Evolutionary conservation across 2,113 vertebrate genomes (phyloP), one percentile per base, ranked within the genome.

Genomic region (Ondatra zibethicus): DNA sequence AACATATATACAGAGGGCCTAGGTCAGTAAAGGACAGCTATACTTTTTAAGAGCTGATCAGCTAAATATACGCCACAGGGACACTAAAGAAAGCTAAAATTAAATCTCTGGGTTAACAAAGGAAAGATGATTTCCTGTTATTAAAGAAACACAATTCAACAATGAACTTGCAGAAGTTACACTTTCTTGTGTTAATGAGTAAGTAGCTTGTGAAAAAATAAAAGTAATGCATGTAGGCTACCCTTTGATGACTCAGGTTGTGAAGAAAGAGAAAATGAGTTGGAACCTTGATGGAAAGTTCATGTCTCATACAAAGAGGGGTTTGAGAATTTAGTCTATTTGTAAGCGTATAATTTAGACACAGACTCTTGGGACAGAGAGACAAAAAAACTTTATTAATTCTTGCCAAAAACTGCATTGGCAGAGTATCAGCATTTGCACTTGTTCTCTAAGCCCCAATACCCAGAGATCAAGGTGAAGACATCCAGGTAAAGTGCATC

Each of bases 111-210:
- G 52, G 21, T 58, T 77, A 45, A 80, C 27, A 58, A 89, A 91
- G 36, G 58, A 72, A 85, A 78, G 7, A 45, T 3, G 31, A 75
- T 55, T 88, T 63, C 42, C 10, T 25, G 16, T 81, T 13, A 29
- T 42, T 88, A 76, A 92, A 65, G 13, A 97, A 89, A 39, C 7
- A 80, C 27, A 75, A 31, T 84, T 95, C 11, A 88, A 19, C 73
- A 77, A 55, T 9, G 3, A 39, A 68, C 58, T 19, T 8, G 2
- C 19, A 90, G 33, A 61, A 23, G 1, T 92, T 65, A 25, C 31
- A 86, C 7, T 88, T 85, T 31, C 50, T 29, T 55, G 7, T 68
- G 3, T 39, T 88, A 65, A 70, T 29, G 39, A 72, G 19, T 72
- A 39, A 50, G 14, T 27, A 31, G 2, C 17, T 86, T 2, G 27